Base-by-base conservation (phyloP, 2,888 invertebrate genomes). In the Julus scanicus region DNA sequence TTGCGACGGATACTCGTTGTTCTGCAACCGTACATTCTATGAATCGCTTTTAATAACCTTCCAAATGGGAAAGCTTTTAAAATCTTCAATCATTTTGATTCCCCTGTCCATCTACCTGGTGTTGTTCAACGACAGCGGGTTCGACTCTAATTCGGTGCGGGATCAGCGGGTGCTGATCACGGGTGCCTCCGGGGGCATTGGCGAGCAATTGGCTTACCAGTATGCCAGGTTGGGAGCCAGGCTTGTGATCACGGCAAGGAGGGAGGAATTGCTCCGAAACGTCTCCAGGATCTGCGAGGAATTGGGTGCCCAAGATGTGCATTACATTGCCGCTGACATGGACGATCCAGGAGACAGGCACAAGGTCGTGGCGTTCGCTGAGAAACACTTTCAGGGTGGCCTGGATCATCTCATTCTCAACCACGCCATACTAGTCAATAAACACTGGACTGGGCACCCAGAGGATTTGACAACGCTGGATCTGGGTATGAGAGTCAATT, bases 141-240 rank as follows among this genome's bases (percentile, higher is more conserved):
- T 83, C 40, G 40, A 40, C 15, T 20, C 84, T 13, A 39, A 37
- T 3, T 13, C 84, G 11, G n/a, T 83, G 13, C 17, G 84, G 13
- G 91, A 91, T 1, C 91, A 91, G 90, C 88, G 90, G 71, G 92
- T 92, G 0, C 88, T 92, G n/a, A 89, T 92, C 17, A 92, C 92
- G 0, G 92, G 92, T 11, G 13, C 53, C 53, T 53, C 53, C 4
- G 90, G 91, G 1, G 92, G 92, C 1, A 92, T 53, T 53, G 53
- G 92, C 0, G 92, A 92, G 89, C 91, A 92, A 90, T 90, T 92
- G 83, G 92, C 92, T 4, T 92, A 92, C 88, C 91, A 91, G 87
- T 92, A 91, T 89, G 91, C 91, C 6, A 90, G 90, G 11, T 89
- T 91, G 48, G 91, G 92, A 0, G 91, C 91, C 17, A 80, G 48